Base-by-base conservation (phyloP, 2,888 invertebrate genomes). In the Epirrhoe alternata region DNA sequence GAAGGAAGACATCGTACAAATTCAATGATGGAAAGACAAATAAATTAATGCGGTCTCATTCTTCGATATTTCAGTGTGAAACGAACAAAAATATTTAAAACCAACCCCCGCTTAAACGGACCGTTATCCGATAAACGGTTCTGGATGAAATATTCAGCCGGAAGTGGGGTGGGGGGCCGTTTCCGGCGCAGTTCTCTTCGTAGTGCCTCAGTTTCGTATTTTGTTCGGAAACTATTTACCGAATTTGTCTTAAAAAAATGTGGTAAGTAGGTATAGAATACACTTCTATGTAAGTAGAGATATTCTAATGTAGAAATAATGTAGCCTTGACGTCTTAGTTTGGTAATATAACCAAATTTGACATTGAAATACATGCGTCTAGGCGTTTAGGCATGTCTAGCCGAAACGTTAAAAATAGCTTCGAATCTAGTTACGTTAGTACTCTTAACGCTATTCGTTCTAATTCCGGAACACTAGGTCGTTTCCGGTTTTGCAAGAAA, bases 391-490 rank as follows among this genome's bases (percentile, higher is more conserved):
- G 42, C 42, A 33, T 33, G 33, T 33, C 33, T 42, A 42, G 12
- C 42, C n/a, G n/a, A 10, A 42, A 42, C 1, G 4, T n/a, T 4
- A 42, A 42, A 42, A 42, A 42, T 42, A 42, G n/a, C n/a, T 12
- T 4, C 5, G 42, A n/a, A 42, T 42, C 42, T 42, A 42, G 42
- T 10, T 42, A 42, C 8, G 42, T 42, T 10, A 30, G 30, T 16
- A 49, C 79, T 75, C 79, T 52, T 24, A 66, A 66, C 79, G 72
- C 74, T 77, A 71, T 80, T 80, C 82, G 82, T 80, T 75, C 71
- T n/a, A 63, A 56, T 70, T 72, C 70, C 77, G 83, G 83, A n/a
- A n/a, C n/a, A n/a, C n/a, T n/a, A n/a, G n/a, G n/a, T n/a, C n/a
- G n/a, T n/a, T n/a, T n/a, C n/a, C n/a, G n/a, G n/a, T n/a, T n/a